phyloP scores from a whole-genome alignment of 2,113 vertebrate species.

The Athene cunicularia region DNA sequence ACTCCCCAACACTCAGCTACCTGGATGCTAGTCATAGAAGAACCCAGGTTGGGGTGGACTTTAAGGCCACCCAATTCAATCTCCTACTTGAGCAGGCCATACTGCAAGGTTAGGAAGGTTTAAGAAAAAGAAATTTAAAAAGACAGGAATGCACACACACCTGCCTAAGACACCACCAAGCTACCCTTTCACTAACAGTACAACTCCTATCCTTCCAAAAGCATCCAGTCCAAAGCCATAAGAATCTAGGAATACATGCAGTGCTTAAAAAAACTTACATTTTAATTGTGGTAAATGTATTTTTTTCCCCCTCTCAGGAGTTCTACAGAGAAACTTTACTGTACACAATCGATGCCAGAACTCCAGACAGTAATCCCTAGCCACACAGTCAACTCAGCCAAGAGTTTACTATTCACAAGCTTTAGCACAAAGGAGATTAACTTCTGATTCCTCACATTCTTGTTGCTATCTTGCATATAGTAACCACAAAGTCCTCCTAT shows the following conservation, averaged over 20 bases:
- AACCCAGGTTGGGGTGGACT: neutral
- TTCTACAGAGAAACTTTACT: neutral
- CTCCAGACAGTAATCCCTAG: neutral
- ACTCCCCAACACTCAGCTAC: neutral
- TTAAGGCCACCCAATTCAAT: neutral
- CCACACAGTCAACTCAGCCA: neutral
- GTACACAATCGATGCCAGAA: neutral
- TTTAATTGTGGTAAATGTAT: neutral
- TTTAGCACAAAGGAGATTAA: constrained; percentile 22
- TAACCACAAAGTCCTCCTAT: neutral
- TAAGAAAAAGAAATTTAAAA: neutral
- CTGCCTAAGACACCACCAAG: neutral
- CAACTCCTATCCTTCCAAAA: neutral
- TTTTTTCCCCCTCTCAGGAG: neutral
- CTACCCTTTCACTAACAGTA: neutral
- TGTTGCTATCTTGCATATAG: neutral
- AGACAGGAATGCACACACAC: neutral
- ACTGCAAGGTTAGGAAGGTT: neutral
- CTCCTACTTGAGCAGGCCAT: neutral
- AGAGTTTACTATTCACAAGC: neutral
- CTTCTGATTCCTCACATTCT: constrained; percentile 40
- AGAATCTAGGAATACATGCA: neutral
- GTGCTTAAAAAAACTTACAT: neutral
- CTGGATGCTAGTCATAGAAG: neutral
- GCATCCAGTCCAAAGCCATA: neutral